Evolutionary conservation across 2,888 invertebrate species (phyloP), one percentile per base, ranked within the genome.

Genomic region (Tachina lurida): DNA sequence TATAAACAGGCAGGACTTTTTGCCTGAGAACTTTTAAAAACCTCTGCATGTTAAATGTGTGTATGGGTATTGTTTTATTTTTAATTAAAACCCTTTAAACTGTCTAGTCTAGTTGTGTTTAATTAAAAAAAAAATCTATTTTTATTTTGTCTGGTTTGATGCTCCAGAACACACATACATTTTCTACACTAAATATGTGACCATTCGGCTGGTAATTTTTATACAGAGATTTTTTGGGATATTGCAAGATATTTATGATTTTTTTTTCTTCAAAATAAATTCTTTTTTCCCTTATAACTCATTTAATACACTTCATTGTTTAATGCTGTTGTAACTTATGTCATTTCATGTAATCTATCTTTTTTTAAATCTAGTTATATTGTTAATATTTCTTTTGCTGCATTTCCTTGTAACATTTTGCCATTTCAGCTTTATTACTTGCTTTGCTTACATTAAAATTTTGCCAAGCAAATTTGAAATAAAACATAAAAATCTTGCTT

Each of bases 391-490:
- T n/a, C 58, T 58, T 58, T 58, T 41, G 10, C 9, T 7, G 39
- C 10, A 45, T 19, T 22, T 63, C 19, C 19, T 63, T 45, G 0
- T 43, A 43, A 12, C 7, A 9, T 39, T 60, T 39, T 45, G 47
- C 5, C 31, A 17, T 65, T 52, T 52, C 1, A 39, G 17, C 49
- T 67, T 39, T 39, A n/a, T 52, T 67, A 39, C n/a, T 15, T 52
- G 3, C 49, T 52, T 39, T 52, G n/a, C 17, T 68, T 68, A 52
- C 12, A 58, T 58, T 71, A 45, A 65, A 65, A 45, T 60, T 60
- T 58, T 60, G 49, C 17, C 17, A 60, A 60, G n/a, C 60, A 22
- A 73, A 73, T 39, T 49, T 60, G 19, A 49, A 67, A 22, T 10
- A 49, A 43, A 31, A 31, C 5, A 31, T 31, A 31, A 0, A 31